Base-by-base conservation (phyloP, 2,888 invertebrate species). In the Trissolcus japonicus region DNA sequence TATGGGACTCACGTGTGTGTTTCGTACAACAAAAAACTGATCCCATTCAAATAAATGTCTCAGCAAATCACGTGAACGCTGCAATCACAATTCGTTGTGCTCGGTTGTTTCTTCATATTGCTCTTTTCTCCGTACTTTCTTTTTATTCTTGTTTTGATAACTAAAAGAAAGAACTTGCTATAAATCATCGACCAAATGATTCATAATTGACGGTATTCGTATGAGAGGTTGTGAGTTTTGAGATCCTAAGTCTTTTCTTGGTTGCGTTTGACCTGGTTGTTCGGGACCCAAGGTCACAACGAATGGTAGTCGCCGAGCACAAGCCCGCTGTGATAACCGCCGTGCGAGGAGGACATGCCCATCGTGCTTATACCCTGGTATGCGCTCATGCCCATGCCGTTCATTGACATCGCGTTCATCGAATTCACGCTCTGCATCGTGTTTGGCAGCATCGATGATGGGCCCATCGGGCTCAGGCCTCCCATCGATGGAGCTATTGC, bases 261-360 rank as follows among this genome's bases (percentile, higher is more conserved):
- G 78, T 86, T 86, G 75, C 86, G 86, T 79, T 87, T 88, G 76
- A 83, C 80, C 80, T 87, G 86, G 68, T 80, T 85, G 75, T 83
- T 82, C 80, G 85, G 87, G 82, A 85, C 85, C 89, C 89, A 88
- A 86, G 87, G 88, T 89, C 89, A 89, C 88, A 89, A 89, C 79
- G 89, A 86, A 56, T 89, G 89, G 76, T 87, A 89, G 59, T 89
- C 89, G 54, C 88, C 89, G 79, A 89, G 83, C 65, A 89, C 89
- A 73, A 89, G 83, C 57, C 88, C 81, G 79, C 88, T 86, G 82
- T 88, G 89, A 78, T 89, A 89, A 73, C 86, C 83, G 35, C 85
- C 83, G 61, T 83, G 83, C 76, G 87, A 82, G 41, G 86, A 82
- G n/a, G 88, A 84, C 88, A 89, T 89, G 1, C 87, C 88, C 88